These are phyloP conservation scores for Acropora yongei DNA, from an alignment of 64 coral and sea anemone species.

Conservation along the genomic window DNA sequence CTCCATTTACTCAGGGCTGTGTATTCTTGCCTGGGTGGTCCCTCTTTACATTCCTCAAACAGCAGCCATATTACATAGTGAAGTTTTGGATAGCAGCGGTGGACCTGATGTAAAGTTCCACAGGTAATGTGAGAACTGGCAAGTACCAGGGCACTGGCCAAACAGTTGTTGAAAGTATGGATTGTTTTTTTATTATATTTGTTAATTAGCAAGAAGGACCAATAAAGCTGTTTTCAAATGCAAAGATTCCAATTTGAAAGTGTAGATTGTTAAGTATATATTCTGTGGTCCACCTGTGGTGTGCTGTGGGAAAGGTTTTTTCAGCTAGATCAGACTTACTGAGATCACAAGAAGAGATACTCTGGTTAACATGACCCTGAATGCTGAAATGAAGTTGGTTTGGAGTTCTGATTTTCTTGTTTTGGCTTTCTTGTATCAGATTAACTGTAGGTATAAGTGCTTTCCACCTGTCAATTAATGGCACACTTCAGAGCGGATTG, in stretches of 20 bases:
- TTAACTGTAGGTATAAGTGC: constrained; percentile 63
- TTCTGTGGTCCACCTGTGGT: constrained; percentile 4
- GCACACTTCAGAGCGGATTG: constrained; percentile 11
- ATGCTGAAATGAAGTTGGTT: neutral
- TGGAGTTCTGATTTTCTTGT: neutral
- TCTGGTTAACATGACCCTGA: neutral
- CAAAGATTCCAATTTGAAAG: no score
- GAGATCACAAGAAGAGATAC: no score
- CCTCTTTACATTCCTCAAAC: constrained; percentile 48
- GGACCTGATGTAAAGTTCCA: constrained; percentile 62
- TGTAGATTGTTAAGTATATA: no score
- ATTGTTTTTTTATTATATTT: no score
- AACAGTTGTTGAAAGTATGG: neutral
- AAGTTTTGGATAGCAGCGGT: constrained; percentile 49
- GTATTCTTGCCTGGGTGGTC: constrained; percentile 86
- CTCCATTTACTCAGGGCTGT: constrained; percentile 37
- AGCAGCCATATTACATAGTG: constrained; percentile 22
- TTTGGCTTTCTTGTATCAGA: constrained; percentile 12
- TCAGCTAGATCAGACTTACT: no score
- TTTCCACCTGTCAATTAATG: constrained; percentile 33
- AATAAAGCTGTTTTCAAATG: no score
- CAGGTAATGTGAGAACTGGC: constrained; percentile 30
- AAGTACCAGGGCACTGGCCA: no score
- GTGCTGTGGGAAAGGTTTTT: no score
- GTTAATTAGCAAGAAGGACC: no score